Evolutionary conservation across 2,888 invertebrate species (phyloP).

Genomic region (Lithophane leautieri): DNA sequence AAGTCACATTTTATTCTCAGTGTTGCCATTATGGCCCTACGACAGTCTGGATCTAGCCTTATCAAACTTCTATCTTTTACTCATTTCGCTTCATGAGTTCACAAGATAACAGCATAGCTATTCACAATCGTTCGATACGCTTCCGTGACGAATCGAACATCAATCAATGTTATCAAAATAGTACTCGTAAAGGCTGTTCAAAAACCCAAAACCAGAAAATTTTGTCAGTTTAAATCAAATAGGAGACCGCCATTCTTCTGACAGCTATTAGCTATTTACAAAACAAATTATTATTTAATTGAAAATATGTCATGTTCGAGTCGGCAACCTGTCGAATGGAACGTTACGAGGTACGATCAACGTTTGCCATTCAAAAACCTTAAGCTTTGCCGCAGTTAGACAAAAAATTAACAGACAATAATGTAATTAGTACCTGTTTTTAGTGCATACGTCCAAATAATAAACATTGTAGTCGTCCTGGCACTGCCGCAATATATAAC

Average conservation of each 20-base stretch:
- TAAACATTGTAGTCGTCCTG: slow-evolving; percentile 94
- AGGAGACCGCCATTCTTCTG: too few relatives aligned
- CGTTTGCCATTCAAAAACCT: not conserved
- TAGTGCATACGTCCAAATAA: slow-evolving; percentile 95
- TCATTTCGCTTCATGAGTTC: not conserved
- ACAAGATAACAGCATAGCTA: not conserved
- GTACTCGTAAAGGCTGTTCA: too few relatives aligned
- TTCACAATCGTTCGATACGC: too few relatives aligned
- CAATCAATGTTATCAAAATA: too few relatives aligned
- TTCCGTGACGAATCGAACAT: too few relatives aligned
- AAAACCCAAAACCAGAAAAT: too few relatives aligned
- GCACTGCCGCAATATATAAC: slow-evolving; percentile 95
- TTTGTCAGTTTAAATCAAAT: too few relatives aligned
- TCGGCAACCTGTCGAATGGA: too few relatives aligned
- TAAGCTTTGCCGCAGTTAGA: not conserved
- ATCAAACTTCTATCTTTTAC: not conserved
- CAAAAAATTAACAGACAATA: not conserved
- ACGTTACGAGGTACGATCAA: too few relatives aligned
- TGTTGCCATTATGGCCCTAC: not conserved
- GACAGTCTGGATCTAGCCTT: not conserved
- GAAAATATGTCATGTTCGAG: too few relatives aligned
- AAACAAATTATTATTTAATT: too few relatives aligned
- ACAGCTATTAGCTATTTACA: too few relatives aligned
- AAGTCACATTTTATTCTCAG: not conserved
- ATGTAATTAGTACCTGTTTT: slow-evolving; percentile 91